A percentile compares a stretch with the other conserved stretches of the same genome.
phyloP scores from a whole-genome alignment of 1,140 invertebrate genomes.

The Ctenoplectra terminalis region DNA sequence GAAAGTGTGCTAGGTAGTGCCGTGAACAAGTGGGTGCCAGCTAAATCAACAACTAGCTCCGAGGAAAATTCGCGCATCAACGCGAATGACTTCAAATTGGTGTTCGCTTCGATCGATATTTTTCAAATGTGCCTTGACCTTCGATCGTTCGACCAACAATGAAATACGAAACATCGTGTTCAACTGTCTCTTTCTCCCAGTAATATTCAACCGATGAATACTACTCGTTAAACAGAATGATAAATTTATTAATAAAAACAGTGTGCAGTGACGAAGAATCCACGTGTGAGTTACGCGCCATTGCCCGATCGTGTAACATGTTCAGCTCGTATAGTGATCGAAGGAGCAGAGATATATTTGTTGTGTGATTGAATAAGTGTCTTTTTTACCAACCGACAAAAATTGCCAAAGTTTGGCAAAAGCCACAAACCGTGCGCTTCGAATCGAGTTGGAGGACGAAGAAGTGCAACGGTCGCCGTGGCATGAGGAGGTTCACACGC shows the following conservation, averaged over 20 bases:
- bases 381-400: not conserved
- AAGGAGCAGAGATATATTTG: not conserved
- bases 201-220: not conserved
- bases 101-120: too few relatives aligned
- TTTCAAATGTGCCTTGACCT: not conserved
- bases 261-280: not conserved
- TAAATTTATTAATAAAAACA: not conserved
- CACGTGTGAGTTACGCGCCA: not conserved
- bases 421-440: slow-evolving; percentile 45
- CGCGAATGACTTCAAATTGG: not conserved
- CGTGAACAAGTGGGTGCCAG: slow-evolving; percentile 50
- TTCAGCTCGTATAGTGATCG: not conserved
- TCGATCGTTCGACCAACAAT: not conserved
- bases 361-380: not conserved
- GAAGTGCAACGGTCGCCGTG: slow-evolving; percentile 71
- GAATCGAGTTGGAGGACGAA: slow-evolving; percentile 51
- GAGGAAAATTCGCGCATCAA: not conserved
- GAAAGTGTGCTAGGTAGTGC: slow-evolving; percentile 61
- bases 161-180: not conserved
- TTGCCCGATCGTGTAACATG: not conserved
- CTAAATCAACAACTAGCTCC: not conserved
- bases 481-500: slow-evolving; percentile 80
- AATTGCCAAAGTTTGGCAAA: slow-evolving; percentile 28
- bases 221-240: not conserved
- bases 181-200: not conserved